Percentiles rank a stretch among this genome's conserved stretches.
Conservation (phyloP, 92 coral and sea anemone genomes). For the Palythoa heliodiscus region DNA sequence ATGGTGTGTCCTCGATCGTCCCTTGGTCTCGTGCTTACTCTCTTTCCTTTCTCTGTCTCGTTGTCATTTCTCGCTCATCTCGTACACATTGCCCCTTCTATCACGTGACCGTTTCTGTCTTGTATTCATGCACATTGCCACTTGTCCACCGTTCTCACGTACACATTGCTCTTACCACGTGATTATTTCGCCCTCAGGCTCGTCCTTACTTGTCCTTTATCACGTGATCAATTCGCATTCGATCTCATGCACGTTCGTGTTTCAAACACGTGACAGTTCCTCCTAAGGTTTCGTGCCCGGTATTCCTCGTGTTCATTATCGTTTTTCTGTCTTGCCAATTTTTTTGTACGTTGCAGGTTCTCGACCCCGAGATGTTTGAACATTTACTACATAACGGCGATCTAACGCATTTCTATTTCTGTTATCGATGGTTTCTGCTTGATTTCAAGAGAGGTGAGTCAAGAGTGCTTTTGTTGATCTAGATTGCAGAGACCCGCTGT, state of each 20-base stretch:
- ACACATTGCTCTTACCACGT: too few species aligned
- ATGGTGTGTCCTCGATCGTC: too few species aligned
- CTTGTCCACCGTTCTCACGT: too few species aligned
- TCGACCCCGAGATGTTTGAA: constrained; percentile 97
- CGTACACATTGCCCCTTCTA: neutral
- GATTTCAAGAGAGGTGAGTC: constrained; percentile 95
- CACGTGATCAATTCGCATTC: too few species aligned
- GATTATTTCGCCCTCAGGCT: too few species aligned
- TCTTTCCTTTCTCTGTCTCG: neutral
- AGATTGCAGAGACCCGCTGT: neutral
- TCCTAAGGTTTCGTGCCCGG: too few species aligned
- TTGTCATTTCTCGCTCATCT: neutral
- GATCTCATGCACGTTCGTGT: neutral
- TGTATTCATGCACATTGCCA: too few species aligned
- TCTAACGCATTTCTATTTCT: constrained; percentile 95
- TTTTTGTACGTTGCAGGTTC: constrained; percentile 52
- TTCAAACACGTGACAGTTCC: neutral
- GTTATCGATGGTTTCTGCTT: constrained; percentile 98
- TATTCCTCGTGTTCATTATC: too few species aligned
- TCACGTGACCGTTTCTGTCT: too few species aligned
- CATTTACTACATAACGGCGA: constrained; percentile 94
- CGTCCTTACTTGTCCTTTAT: too few species aligned
- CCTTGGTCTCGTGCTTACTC: neutral
- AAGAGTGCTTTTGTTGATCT: neutral
- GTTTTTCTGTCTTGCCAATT: neutral